Evolutionary conservation across 2,113 vertebrate species (phyloP).

Genomic region (Pomatostomus ruficeps): DNA sequence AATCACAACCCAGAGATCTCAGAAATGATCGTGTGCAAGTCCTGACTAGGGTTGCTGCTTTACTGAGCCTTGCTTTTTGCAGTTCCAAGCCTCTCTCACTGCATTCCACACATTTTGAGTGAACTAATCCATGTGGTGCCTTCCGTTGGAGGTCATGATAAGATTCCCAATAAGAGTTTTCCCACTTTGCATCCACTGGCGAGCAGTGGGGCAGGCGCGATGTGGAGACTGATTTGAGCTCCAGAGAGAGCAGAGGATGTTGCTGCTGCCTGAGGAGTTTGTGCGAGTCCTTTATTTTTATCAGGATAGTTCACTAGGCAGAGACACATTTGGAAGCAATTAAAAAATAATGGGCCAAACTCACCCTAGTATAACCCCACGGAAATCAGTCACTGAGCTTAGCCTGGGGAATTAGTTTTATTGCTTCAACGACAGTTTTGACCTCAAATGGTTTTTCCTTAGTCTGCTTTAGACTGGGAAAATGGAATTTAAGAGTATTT

Average conservation of each 20-base stretch:
- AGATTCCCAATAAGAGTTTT: background rate
- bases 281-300: background rate
- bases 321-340: constrained; percentile 26
- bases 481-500: background rate
- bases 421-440: background rate
- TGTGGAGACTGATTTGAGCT: background rate
- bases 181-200: background rate
- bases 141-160: background rate
- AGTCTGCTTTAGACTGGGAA: background rate
- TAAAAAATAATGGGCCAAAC: constrained; percentile 24
- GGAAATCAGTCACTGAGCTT: constrained; percentile 7
- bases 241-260: background rate
- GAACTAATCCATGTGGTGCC: background rate
- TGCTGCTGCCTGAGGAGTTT: background rate
- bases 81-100: background rate
- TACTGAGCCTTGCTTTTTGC: background rate
- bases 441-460: constrained; percentile 7
- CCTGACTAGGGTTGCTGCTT: background rate
- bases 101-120: background rate
- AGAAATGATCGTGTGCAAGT: fast-evolving
- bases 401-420: constrained; percentile 14
- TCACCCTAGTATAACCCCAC: constrained; percentile 9
- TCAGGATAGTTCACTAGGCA: background rate
- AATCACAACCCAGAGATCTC: background rate
- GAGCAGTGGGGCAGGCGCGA: background rate